Evolutionary conservation across 2,797 vertebrate genomes (phyloP), one percentile per base, ranked within the genome.

Genomic region (Galago senegalensis): DNA sequence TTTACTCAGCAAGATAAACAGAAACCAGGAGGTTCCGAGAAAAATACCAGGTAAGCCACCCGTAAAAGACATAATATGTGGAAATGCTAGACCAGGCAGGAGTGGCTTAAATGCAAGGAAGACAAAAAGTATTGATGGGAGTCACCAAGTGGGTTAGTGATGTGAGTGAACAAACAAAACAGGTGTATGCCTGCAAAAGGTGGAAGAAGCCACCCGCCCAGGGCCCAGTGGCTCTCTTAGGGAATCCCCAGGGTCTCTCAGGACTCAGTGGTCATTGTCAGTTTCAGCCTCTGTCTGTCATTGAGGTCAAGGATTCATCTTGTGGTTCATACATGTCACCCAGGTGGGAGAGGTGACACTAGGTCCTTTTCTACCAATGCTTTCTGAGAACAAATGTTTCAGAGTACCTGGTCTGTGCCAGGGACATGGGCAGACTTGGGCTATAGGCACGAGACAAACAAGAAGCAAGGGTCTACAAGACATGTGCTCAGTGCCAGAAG

Each of bases 1-100:
- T 92, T 91, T 76, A 73, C 17, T 70, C 82, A 67, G 81, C 46
- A 86, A 85, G 90, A 89, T 81, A 93, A 95, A 96, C 16, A 91
- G 92, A 92, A 94, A 79, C 60, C 9, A 63, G 84, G 69, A 70
- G 88, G 34, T 58, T 97, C 86, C 16, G 0, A 72, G 77, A 89
- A 91, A 97, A 94, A 93, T 72, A 69, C 23, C 16, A 6, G 87
- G 77, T 27, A 92, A 93, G 79, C 75, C 43, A 89, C 75, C 58
- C 72, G 6, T 85, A 95, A 95, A 88, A 91, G 73, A 61, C 93
- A 23, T 43, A 88, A 76, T 79, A 63, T 1, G 0, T 46, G 73
- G 87, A 93, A 77, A 87, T 21, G 21, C 27, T 61, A 87, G 76
- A 84, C 60, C 67, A 72, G 77, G 53, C 29, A 40, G 63, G 69